Evolutionary conservation across 2,888 invertebrate species (phyloP).

Genomic region (Liodrosophila aerea): DNA sequence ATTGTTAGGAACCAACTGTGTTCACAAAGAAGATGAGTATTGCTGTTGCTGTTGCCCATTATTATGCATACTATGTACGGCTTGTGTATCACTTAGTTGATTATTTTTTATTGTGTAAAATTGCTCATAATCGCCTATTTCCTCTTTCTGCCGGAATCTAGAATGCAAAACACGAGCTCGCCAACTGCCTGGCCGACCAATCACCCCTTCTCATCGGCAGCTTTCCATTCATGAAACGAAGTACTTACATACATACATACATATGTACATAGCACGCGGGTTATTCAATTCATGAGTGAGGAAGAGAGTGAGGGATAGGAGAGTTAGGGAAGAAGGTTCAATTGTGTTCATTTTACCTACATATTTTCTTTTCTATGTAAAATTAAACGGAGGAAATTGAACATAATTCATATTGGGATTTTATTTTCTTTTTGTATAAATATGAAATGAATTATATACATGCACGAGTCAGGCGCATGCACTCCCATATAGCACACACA

Average conservation of each 20-base stretch:
- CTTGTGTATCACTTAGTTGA: conserved; percentile 25
- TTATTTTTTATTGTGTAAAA: conserved; percentile 45
- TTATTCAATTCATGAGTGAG: conserved; percentile 34
- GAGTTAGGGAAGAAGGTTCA: too few relatives aligned
- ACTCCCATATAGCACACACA: conserved; percentile 4
- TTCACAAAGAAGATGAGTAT: conserved; percentile 5
- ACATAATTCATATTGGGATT: too few relatives aligned
- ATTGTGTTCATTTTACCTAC: too few relatives aligned
- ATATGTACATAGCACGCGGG: conserved; percentile 10
- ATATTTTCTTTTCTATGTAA: too few relatives aligned
- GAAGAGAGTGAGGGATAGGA: too few relatives aligned
- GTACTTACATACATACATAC: conserved; percentile 22
- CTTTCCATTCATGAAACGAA: conserved; percentile 54
- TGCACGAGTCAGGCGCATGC: too few relatives aligned
- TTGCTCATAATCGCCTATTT: conserved; percentile 57
- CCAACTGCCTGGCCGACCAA: conserved; percentile 25
- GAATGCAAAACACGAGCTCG: conserved; percentile 56
- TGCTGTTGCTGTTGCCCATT: conserved; percentile 9
- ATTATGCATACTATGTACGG: too few relatives aligned
- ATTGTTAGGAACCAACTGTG: too few relatives aligned
- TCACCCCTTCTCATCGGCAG: background rate
- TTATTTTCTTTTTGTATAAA: too few relatives aligned
- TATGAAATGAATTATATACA: too few relatives aligned
- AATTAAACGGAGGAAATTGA: too few relatives aligned
- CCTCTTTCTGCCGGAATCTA: conserved; percentile 43